phyloP scores from a whole-genome alignment of 2,113 vertebrate genomes.

The Tetrax tetrax region DNA sequence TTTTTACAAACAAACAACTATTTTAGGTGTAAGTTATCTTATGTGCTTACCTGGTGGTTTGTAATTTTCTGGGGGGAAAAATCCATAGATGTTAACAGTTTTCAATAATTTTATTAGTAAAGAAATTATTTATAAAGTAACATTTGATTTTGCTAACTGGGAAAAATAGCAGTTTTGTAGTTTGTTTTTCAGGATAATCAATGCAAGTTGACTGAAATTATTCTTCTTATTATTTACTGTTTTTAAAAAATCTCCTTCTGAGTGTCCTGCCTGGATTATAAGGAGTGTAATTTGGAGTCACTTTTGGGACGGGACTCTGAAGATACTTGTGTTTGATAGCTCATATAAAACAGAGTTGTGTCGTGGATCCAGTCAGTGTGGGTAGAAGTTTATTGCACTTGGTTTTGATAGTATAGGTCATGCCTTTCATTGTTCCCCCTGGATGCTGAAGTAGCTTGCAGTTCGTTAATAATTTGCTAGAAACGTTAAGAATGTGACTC shows the following conservation, averaged over 20 bases:
- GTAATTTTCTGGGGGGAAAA: not conserved
- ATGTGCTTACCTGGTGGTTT: not conserved
- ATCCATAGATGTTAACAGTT: not conserved
- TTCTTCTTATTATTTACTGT: not conserved
- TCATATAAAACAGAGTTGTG: not conserved
- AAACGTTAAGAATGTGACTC: not conserved
- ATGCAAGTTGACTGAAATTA: not conserved
- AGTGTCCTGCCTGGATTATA: not conserved
- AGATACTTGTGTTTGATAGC: not conserved
- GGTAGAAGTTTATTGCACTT: not conserved
- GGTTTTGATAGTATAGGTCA: not conserved
- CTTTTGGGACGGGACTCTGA: not conserved
- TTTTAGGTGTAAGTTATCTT: not conserved
- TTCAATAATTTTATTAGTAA: not conserved
- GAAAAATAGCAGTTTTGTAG: not conserved
- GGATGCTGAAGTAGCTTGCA: not conserved
- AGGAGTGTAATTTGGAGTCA: not conserved
- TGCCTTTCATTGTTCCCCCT: not conserved
- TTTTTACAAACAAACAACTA: not conserved
- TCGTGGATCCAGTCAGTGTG: not conserved
- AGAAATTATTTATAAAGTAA: not conserved
- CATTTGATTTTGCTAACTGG: not conserved
- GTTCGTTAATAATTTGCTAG: constrained; percentile 8
- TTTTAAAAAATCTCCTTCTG: not conserved
- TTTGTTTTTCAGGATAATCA: not conserved